These are phyloP conservation scores for Discoglossus pictus DNA, from an alignment of 2,797 vertebrate species.

Conservation along the genomic window DNA sequence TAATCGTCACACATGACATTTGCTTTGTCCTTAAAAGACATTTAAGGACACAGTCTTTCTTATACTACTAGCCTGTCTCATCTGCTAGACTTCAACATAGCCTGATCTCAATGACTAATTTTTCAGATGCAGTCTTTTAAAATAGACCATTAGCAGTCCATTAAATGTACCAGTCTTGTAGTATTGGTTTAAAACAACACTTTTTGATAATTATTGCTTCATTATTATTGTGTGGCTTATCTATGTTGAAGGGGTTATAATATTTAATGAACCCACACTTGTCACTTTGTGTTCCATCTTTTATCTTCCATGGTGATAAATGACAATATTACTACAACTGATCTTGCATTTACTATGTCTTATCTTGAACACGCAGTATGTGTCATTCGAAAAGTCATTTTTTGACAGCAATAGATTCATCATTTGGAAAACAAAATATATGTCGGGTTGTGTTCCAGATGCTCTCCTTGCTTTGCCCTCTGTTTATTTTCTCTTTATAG, in stretches of 20 bases:
- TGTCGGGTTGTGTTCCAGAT: constrained; percentile 14
- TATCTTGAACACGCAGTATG: constrained; percentile 37
- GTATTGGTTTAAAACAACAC: neutral
- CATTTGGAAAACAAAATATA: constrained; percentile 29
- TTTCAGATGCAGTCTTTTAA: neutral
- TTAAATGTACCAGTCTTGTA: constrained; percentile 3
- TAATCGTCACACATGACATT: no score
- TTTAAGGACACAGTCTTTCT: constrained; percentile 22
- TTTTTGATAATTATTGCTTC: neutral
- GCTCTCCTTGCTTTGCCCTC: constrained; percentile 42
- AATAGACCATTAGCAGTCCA: constrained; percentile 30
- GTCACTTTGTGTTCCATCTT: constrained; percentile 8
- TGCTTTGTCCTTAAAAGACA: constrained; percentile 12
- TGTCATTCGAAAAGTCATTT: constrained; percentile 29
- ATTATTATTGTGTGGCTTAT: constrained; percentile 3
- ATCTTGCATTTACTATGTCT: constrained; percentile 42
- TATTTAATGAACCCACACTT: constrained; percentile 15
- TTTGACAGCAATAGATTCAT: constrained; percentile 36
- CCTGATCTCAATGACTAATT: constrained; percentile 8
- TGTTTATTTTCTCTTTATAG: constrained; percentile 5
- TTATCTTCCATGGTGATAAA: constrained; percentile 43
- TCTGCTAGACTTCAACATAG: neutral
- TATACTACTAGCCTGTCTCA: constrained; percentile 11
- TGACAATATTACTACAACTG: constrained; percentile 18
- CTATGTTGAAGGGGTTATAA: constrained; percentile 23